These are phyloP conservation scores for Horisme vitalbata DNA, from an alignment of 2,888 invertebrate species.

Conservation along the genomic window DNA sequence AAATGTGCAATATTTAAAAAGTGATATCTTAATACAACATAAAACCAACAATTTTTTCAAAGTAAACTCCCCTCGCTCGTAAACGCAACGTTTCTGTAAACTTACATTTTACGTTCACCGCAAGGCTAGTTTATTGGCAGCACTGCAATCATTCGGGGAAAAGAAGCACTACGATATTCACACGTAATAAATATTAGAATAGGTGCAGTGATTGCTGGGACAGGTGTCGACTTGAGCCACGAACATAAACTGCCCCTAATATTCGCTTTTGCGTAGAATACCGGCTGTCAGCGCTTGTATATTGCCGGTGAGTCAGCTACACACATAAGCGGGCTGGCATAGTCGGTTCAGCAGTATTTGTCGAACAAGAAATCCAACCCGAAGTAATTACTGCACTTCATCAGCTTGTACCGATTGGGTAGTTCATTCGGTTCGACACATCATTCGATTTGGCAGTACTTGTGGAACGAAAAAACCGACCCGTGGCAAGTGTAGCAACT, in stretches of 20 bases:
- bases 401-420: too few relatives aligned
- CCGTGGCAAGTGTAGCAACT: too few relatives aligned
- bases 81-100: constrained; percentile 12
- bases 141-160: constrained; percentile 59
- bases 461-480: too few relatives aligned
- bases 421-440: too few relatives aligned
- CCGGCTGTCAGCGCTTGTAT: constrained; percentile 5
- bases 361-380: too few relatives aligned
- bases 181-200: constrained; percentile 80
- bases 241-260: constrained; percentile 45
- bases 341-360: too few relatives aligned
- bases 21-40: too few relatives aligned
- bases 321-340: too few relatives aligned
- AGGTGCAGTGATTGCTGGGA: constrained; percentile 76
- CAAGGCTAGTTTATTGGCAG: constrained; percentile 32
- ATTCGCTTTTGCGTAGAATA: neutral
- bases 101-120: constrained; percentile 12
- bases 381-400: too few relatives aligned
- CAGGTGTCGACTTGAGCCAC: constrained; percentile 61
- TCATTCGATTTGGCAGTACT: too few relatives aligned
- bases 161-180: constrained; percentile 76
- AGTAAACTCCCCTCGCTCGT: neutral
- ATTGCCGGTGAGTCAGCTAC: too few relatives aligned
- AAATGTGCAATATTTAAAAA: too few relatives aligned
- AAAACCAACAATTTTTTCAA: neutral